Percentiles rank a stretch among this genome's conserved stretches.
Evolutionary conservation across 2,113 vertebrate genomes (phyloP).

Genomic region (Bos javanicus): DNA sequence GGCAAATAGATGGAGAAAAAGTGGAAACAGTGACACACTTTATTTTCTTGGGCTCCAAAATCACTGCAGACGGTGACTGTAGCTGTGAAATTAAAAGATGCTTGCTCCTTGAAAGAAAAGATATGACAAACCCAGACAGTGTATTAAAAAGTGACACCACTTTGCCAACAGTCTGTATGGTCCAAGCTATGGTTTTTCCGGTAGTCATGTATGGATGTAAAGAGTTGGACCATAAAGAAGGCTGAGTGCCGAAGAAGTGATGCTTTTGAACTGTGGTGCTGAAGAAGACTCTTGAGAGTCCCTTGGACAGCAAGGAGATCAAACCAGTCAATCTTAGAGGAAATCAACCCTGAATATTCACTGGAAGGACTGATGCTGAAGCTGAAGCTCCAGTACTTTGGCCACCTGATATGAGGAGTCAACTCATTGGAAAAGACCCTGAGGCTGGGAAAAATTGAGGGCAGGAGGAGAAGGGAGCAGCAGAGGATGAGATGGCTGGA

Average conservation of each 20-base stretch:
- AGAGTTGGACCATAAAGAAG: background rate
- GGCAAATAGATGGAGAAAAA: background rate
- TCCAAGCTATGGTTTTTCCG: background rate
- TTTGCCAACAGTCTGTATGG: background rate
- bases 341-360: background rate
- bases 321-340: background rate
- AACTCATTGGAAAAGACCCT: background rate
- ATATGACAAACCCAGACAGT: background rate
- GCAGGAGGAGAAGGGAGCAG: background rate
- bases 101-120: background rate
- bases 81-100: background rate
- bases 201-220: background rate
- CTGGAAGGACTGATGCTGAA: background rate
- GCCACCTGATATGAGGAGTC: background rate
- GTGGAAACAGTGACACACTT: background rate
- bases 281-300: background rate
- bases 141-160: background rate
- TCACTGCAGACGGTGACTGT: background rate
- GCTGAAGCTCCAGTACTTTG: background rate
- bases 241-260: background rate
- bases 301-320: background rate
- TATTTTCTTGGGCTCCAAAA: background rate
- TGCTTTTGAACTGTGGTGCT: background rate
- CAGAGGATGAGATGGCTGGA: background rate
- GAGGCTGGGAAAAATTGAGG: background rate